Percentiles rank a stretch among this genome's conserved stretches.
phyloP scores from a whole-genome alignment of 92 coral and sea anemone genomes.

The Palythoa heliodiscus region DNA sequence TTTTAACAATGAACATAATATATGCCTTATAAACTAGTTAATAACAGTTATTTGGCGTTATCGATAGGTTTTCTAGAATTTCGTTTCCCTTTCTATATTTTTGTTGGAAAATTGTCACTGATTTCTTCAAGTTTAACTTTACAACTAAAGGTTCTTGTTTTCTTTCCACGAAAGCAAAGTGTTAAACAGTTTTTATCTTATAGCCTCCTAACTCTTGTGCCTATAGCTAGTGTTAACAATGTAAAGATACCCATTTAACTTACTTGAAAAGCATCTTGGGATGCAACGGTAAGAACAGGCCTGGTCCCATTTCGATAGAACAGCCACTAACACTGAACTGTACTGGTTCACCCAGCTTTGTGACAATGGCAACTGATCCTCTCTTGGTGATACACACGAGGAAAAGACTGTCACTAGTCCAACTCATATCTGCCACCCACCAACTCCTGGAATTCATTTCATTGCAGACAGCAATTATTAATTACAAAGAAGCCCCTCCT shows the following conservation, averaged over 20 bases:
- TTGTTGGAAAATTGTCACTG: no score
- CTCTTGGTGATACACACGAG: conserved; percentile 84
- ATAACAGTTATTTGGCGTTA: no score
- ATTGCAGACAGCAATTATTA: background rate
- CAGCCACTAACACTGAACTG: conserved; percentile 73
- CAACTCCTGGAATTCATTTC: conserved; percentile 60
- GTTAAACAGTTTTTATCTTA: background rate
- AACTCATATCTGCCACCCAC: conserved; percentile 93
- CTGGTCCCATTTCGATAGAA: conserved; percentile 83
- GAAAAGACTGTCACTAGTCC: conserved; percentile 89
- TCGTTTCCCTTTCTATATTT: no score
- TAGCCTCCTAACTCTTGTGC: background rate
- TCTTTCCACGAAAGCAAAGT: background rate
- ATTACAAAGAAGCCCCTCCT: background rate
- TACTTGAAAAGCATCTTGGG: conserved; percentile 90
- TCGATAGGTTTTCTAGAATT: no score
- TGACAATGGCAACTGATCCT: conserved; percentile 83
- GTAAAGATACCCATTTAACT: conserved; percentile 7
- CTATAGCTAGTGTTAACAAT: background rate
- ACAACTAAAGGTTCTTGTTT: no score
- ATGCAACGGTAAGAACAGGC: conserved; percentile 81
- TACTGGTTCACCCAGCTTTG: conserved; percentile 91
- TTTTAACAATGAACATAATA: no score
- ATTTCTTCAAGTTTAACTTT: no score
- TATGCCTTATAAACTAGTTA: no score